phyloP scores from a whole-genome alignment of 2,888 invertebrate genomes.

The Sepioteuthis lessoniana region DNA sequence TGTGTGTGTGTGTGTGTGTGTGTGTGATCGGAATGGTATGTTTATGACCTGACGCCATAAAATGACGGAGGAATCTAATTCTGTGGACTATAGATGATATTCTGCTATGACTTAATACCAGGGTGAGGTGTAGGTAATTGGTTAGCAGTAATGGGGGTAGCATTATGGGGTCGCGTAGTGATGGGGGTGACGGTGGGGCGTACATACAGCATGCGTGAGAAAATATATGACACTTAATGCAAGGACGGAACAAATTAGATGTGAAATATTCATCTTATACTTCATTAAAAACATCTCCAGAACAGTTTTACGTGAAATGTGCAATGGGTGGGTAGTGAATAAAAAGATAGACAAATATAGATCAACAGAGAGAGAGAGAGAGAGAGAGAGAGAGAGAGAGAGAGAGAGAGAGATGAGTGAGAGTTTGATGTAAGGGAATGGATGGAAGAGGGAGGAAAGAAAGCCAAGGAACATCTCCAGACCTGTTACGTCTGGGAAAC shows the following conservation, averaged over 20 bases:
- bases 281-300: constrained; percentile 6
- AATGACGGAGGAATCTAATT: background rate
- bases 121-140: background rate
- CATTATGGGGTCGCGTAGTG: background rate
- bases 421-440: background rate
- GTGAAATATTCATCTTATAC: constrained; percentile 15
- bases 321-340: background rate
- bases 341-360: too few species aligned
- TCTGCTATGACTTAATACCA: background rate
- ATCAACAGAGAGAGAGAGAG: too few species aligned
- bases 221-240: constrained; percentile 12
- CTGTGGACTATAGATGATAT: background rate
- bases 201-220: background rate
- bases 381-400: too few species aligned
- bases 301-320: background rate
- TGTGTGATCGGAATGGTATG: background rate
- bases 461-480: background rate
- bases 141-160: background rate
- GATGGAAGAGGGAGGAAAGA: background rate
- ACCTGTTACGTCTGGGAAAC: background rate
- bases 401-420: background rate
- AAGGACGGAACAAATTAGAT: background rate
- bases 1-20: too few species aligned
- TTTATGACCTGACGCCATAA: background rate
- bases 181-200: background rate